Evolutionary conservation across 2,888 invertebrate genomes (phyloP).

Genomic region (Lasioglossum vierecki): DNA sequence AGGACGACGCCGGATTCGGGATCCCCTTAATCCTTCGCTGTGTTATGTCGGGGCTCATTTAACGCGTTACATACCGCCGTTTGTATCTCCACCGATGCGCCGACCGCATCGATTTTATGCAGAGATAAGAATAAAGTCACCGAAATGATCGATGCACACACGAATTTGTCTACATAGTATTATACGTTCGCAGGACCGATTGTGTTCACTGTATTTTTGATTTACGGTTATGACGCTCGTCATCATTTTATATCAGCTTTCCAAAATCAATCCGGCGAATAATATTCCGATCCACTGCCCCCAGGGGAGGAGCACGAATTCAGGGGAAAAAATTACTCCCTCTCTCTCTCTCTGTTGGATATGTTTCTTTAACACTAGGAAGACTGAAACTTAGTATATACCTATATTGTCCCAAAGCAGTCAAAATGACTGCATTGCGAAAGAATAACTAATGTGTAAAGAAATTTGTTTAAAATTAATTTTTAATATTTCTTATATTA

Average conservation of each 20-base stretch:
- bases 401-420: too few species aligned
- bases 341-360: too few species aligned
- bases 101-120: constrained; percentile 16
- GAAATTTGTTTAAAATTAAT: too few species aligned
- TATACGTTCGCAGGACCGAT: neutral
- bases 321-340: too few species aligned
- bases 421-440: too few species aligned
- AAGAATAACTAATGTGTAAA: too few species aligned
- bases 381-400: too few species aligned
- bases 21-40: constrained; percentile 36
- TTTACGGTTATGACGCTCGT: neutral
- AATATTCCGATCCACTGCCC: too few species aligned
- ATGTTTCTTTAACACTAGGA: too few species aligned
- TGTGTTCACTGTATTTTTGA: neutral
- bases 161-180: neutral
- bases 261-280: neutral
- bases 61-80: constrained; percentile 35
- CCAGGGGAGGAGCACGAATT: too few species aligned
- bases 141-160: neutral
- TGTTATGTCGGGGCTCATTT: constrained; percentile 33
- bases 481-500: too few species aligned
- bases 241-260: neutral
- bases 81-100: constrained; percentile 14
- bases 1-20: neutral
- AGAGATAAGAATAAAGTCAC: constrained; percentile 32